A percentile compares a stretch with the other conserved stretches of the same genome.
Conservation (phyloP, 92 coral and sea anemone species). For the Galaxea fascicularis region DNA sequence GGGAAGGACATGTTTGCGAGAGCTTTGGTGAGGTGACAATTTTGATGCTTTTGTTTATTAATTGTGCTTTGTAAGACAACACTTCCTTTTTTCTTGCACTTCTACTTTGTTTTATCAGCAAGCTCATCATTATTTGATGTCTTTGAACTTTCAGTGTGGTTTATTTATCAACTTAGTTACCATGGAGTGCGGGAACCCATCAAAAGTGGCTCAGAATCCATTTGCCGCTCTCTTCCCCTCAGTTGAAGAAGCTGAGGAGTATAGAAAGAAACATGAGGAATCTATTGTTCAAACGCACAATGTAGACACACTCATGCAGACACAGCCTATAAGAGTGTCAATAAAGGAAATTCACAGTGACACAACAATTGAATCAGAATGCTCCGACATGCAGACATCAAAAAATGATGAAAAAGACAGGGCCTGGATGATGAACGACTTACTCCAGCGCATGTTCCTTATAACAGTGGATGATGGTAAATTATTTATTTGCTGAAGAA, state of each 20-base stretch:
- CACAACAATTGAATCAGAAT: constrained; percentile 11
- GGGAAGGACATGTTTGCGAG: too few species aligned
- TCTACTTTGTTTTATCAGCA: too few species aligned
- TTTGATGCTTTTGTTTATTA: too few species aligned
- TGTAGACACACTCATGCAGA: constrained; percentile 7
- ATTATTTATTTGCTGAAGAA: background rate
- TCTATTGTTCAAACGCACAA: background rate
- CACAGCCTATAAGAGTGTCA: constrained; percentile 13
- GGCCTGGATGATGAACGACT: constrained; percentile 70
- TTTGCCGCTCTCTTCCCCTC: constrained; percentile 91
- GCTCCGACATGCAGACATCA: background rate
- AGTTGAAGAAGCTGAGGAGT: constrained; percentile 66
- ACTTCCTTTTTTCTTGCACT: too few species aligned
- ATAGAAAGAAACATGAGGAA: constrained; percentile 26
- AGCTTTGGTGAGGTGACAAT: too few species aligned
- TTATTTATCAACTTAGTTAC: background rate
- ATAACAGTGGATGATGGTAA: constrained; percentile 80
- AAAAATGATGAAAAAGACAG: constrained; percentile 47
- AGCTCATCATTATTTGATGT: too few species aligned
- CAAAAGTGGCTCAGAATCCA: constrained; percentile 77
- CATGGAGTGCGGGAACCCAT: constrained; percentile 15
- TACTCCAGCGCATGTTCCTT: constrained; percentile 83
- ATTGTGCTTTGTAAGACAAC: too few species aligned
- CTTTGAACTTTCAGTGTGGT: background rate
- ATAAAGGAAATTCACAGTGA: constrained; percentile 20